These are phyloP conservation scores for Holcopasites calliopsidis DNA, from an alignment of 1,140 invertebrate species.

Conservation along the genomic window DNA sequence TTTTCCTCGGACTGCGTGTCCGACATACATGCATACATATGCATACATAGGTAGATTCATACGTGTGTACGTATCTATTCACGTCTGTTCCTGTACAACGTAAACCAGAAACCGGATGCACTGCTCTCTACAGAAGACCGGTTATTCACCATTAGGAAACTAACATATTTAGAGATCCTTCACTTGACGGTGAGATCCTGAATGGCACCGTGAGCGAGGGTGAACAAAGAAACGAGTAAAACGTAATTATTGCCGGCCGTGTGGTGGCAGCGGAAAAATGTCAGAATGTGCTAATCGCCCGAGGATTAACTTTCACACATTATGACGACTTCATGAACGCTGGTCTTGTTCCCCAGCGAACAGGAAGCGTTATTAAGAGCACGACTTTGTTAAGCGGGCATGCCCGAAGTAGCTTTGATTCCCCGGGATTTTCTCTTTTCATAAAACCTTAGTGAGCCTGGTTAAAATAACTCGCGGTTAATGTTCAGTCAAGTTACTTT, in stretches of 20 bases:
- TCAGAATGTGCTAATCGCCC: slow-evolving; percentile 20
- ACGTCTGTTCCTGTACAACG: neutral
- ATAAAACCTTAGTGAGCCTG: neutral
- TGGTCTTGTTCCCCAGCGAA: slow-evolving; percentile 2
- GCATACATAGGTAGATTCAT: neutral
- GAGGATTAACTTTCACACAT: slow-evolving; percentile 37
- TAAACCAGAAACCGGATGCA: neutral
- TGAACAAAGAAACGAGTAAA: neutral
- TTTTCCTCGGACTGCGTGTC: slow-evolving; percentile 3
- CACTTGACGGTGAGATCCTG: neutral
- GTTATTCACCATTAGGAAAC: neutral
- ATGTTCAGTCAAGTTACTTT: neutral
- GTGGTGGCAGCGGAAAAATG: neutral
- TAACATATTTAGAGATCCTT: neutral
- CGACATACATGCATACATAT: neutral
- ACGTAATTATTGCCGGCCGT: slow-evolving; percentile 7
- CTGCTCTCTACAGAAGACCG: neutral
- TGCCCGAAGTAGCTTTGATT: neutral
- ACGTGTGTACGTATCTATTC: no score
- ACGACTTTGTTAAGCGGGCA: neutral
- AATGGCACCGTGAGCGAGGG: neutral
- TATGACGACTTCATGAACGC: slow-evolving; percentile 3
- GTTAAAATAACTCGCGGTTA: neutral
- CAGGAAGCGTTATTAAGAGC: slow-evolving; percentile 10
- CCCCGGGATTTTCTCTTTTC: neutral